These are phyloP conservation scores for Cavia aperea DNA, from an alignment of 2,113 vertebrate genomes.

Conservation along the genomic window DNA sequence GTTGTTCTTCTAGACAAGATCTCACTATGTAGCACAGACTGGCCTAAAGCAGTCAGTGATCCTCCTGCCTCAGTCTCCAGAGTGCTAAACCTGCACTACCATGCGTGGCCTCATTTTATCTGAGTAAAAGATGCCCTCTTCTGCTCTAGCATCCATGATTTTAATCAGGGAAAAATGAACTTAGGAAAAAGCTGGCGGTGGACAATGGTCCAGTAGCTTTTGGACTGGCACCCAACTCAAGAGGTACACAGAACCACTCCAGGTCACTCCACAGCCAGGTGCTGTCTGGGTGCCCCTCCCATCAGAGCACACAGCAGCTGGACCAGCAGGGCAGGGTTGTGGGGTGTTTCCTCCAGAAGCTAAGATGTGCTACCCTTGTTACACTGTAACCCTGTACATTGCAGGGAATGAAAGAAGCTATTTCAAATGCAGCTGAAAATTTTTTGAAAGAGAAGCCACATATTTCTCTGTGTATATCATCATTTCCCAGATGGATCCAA, in stretches of 20 bases:
- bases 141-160: neutral
- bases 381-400: neutral
- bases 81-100: neutral
- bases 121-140: neutral
- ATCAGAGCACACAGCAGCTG: neutral
- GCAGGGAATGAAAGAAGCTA: neutral
- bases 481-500: constrained; percentile 52
- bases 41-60: neutral
- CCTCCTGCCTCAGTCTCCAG: neutral
- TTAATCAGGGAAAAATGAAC: neutral
- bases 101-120: neutral
- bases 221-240: neutral
- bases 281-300: neutral
- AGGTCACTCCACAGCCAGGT: neutral
- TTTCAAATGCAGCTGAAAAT: constrained; percentile 44
- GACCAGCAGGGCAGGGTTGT: rapidly evolving
- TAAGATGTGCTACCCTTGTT: neutral
- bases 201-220: neutral
- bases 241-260: neutral
- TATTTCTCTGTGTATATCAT: constrained; percentile 52
- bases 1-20: neutral
- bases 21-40: neutral
- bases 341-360: neutral
- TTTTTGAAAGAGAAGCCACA: constrained; percentile 13
- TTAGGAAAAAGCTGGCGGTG: neutral